Base-by-base conservation (phyloP, 2,113 vertebrate species). In the Vidua macroura region DNA sequence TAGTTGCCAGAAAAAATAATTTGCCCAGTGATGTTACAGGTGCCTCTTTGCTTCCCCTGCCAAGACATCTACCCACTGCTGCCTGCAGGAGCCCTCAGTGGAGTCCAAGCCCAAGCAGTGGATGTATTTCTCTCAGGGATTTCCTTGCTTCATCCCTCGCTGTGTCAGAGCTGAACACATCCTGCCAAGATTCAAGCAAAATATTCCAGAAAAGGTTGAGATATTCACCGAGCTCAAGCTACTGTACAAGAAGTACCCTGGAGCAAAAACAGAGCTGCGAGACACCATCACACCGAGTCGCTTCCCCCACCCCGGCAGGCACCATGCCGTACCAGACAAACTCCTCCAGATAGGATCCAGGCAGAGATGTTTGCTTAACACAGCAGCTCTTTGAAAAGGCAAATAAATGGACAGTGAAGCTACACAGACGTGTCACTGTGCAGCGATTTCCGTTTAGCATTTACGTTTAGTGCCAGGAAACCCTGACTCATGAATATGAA, bases 351-450 rank as follows among this genome's bases (percentile, higher is more conserved):
- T 55, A 95, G 88, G 64, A 95, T 77, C 89, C 94, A 83, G 94
- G 88, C 95, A 89, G 95, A 89, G 95, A 92, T 91, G 94, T 95
- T 95, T 96, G 95, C 95, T 95, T 89, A 95, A 94, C 94, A 97
- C 95, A 97, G 95, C 95, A 95, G 93, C 95, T 90, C 95, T 97
- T 97, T 97, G 96, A 97, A 96, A 96, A 94, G 88, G 95, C 91
- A 92, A 95, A 96, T 90, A 92, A 97, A 95, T 90, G 94, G 96
- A 94, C 94, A 95, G 91, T 91, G 83, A 95, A 95, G 92, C 86
- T 85, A 39, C 94, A 96, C 96, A 97, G 96, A 84, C 96, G 78
- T 96, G 91, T 94, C 96, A 91, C 93, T 97, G 95, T 95, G 95
- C 94, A 91, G 94, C 3, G 25, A 93, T 96, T 97, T 97, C 96